A percentile compares a stretch with the other conserved stretches of the same genome.
Evolutionary conservation across 92 coral and sea anemone genomes (phyloP).

Genomic region (Epizoanthus illoricatus): DNA sequence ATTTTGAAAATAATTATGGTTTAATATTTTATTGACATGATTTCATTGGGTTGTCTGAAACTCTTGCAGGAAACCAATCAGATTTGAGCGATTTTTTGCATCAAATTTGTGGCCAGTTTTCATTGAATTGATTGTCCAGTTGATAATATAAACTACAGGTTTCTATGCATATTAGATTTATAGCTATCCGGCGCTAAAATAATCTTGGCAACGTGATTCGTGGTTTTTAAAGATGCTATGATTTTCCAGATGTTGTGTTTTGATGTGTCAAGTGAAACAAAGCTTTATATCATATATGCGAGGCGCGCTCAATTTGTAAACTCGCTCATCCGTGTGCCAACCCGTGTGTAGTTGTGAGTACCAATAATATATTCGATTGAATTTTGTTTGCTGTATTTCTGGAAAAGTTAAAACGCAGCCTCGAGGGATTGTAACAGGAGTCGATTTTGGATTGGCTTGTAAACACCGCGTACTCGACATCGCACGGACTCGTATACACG

Average conservation of each 20-base stretch:
- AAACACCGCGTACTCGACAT: background rate
- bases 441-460: background rate
- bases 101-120: conserved; percentile 11
- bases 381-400: background rate
- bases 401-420: background rate
- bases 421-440: background rate
- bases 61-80: conserved; percentile 27
- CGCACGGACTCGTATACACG: background rate
- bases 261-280: conserved; percentile 1
- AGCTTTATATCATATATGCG: background rate
- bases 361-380: background rate
- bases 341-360: background rate
- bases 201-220: conserved; percentile 4
- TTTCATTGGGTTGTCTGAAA: background rate
- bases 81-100: background rate
- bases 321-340: background rate
- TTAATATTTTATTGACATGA: background rate
- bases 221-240: conserved; percentile 21
- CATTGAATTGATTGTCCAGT: conserved; percentile 31
- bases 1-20: background rate
- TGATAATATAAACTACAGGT: conserved; percentile 34
- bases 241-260: background rate
- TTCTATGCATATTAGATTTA: conserved; percentile 26
- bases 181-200: background rate
- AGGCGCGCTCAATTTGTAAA: background rate